phyloP scores from a whole-genome alignment of 2,888 invertebrate genomes.

The Phrixothrix hirtus region DNA sequence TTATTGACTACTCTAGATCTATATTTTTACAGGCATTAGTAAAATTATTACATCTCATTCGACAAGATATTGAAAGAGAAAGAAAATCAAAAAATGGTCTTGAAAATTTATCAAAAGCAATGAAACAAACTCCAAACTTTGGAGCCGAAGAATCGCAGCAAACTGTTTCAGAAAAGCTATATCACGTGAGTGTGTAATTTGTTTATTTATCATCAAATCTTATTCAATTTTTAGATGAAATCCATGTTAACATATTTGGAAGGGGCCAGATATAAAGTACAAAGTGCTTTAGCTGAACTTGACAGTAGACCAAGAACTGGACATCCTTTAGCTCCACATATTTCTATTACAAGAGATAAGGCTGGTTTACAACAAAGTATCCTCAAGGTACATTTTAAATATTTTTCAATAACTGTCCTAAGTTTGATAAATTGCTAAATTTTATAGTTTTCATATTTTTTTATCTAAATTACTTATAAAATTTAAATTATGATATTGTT shows the following conservation, averaged over 20 bases:
- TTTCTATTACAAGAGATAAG: conserved; percentile 86
- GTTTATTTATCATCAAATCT: no score
- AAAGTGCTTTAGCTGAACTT: conserved; percentile 78
- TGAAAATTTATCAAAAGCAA: conserved; percentile 86
- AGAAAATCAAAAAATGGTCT: conserved; percentile 85
- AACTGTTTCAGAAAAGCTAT: conserved; percentile 88
- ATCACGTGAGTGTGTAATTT: conserved; percentile 75
- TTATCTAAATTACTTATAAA: no score
- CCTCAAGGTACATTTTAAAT: conserved; percentile 64
- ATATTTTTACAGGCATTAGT: conserved; percentile 68
- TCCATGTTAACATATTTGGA: conserved; percentile 92
- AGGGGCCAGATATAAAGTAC: conserved; percentile 86
- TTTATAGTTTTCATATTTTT: no score
- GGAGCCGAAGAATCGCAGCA: conserved; percentile 88
- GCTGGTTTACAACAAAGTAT: conserved; percentile 87
- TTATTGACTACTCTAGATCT: no score
- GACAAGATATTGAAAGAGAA: conserved; percentile 88
- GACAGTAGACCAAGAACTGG: conserved; percentile 76
- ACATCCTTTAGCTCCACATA: conserved; percentile 84
- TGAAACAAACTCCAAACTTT: conserved; percentile 82
- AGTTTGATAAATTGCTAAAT: no score
- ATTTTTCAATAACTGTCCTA: no score
- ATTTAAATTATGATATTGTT: no score
- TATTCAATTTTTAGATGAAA: conserved; percentile 70
- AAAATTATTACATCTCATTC: conserved; percentile 81